A percentile compares a stretch with the other conserved stretches of the same genome.
Conservation (phyloP, 1,140 invertebrate species). For the Philopotamus ludificatus region DNA sequence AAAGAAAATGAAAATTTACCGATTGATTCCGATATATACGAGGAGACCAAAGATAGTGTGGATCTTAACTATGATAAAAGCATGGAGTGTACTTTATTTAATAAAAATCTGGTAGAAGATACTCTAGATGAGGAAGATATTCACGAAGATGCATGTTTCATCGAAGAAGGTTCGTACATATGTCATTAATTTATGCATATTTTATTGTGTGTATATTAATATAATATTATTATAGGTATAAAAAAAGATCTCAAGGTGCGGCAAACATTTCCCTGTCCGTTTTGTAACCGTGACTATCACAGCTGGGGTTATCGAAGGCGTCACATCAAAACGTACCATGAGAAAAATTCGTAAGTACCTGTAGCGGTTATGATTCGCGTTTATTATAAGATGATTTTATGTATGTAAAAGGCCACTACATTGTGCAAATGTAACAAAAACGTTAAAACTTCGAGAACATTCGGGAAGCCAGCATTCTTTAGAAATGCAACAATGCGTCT, state of each 20-base stretch:
- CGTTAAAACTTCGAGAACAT: too few relatives aligned
- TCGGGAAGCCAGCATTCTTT: constrained; percentile 5
- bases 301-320: constrained; percentile 65
- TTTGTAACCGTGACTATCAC: constrained; percentile 64
- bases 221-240: not conserved
- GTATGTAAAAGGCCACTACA: too few relatives aligned
- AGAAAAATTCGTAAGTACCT: constrained; percentile 50
- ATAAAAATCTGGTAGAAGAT: not conserved
- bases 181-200: not conserved
- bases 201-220: constrained; percentile 4
- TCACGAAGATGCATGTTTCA: not conserved
- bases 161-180: constrained; percentile 2
- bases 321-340: constrained; percentile 64
- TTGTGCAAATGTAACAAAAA: too few relatives aligned
- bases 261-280: constrained; percentile 64
- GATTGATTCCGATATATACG: not conserved
- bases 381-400: too few relatives aligned
- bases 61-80: not conserved
- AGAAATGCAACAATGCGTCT: not conserved
- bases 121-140: constrained; percentile 1
- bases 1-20: not conserved
- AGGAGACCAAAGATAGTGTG: not conserved
- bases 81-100: not conserved
- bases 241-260: constrained; percentile 40
- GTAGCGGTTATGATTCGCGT: too few relatives aligned